Evolutionary conservation across 1,140 invertebrate genomes (phyloP).

Genomic region (Trichomalopsis sarcophagae): DNA sequence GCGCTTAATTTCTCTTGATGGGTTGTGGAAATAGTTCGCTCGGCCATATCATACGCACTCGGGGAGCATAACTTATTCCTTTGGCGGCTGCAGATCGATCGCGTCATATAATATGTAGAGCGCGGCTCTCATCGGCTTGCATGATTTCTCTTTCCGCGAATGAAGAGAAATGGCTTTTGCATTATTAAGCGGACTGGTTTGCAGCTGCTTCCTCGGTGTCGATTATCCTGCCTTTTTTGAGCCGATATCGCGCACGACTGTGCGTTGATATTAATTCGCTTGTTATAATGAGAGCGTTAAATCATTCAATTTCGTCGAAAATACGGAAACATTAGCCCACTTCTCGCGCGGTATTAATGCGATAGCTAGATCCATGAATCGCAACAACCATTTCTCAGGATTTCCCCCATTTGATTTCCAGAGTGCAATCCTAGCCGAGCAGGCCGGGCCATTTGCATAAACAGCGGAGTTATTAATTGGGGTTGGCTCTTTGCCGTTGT

Average conservation of each 20-base stretch:
- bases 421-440: neutral
- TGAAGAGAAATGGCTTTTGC: no score
- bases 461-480: neutral
- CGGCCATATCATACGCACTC: no score
- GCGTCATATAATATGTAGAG: no score
- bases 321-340: neutral
- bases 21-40: no score
- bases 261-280: neutral
- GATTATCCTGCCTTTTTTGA: neutral
- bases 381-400: slow-evolving; percentile 10
- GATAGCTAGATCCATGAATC: neutral
- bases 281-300: neutral
- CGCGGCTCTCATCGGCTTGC: no score
- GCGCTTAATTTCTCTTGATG: neutral
- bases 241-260: neutral
- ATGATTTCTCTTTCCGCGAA: no score
- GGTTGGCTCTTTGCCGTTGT: no score
- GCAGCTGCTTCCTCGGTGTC: no score
- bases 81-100: no score
- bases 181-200: no score
- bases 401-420: neutral
- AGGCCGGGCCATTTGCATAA: neutral
- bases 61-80: no score
- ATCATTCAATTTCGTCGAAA: neutral
- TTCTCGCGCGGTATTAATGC: neutral